Percentiles rank a stretch among this genome's conserved stretches.
phyloP scores from a whole-genome alignment of 1,140 invertebrate species.

The Brachionus angularis region DNA sequence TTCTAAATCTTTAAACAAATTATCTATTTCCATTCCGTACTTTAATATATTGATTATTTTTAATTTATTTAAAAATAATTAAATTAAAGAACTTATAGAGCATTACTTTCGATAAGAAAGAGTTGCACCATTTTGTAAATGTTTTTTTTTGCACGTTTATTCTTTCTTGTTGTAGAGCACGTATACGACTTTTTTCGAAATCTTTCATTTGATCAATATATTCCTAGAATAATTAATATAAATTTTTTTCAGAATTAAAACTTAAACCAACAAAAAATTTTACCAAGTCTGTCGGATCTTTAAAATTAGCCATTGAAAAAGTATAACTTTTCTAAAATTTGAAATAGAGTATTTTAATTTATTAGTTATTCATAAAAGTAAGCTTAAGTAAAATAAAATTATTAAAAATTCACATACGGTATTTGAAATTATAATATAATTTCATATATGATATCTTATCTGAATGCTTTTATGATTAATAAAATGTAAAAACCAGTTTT shows the following conservation, averaged over 20 bases:
- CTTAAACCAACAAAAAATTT: background rate
- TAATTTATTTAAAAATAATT: background rate
- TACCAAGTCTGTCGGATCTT: constrained; percentile 8
- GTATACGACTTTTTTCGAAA: constrained; percentile 91
- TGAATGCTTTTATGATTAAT: too few relatives aligned
- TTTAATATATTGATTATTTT: too few relatives aligned
- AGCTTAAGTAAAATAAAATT: too few relatives aligned
- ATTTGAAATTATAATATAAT: too few relatives aligned
- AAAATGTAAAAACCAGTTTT: too few relatives aligned
- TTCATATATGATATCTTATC: too few relatives aligned
- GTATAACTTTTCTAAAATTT: too few relatives aligned
- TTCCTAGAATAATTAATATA: background rate
- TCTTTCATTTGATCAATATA: constrained; percentile 59
- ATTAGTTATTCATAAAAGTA: too few relatives aligned
- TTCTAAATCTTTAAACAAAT: constrained; percentile 89
- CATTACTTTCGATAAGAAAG: constrained; percentile 82
- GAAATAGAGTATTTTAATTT: too few relatives aligned
- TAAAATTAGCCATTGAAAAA: too few relatives aligned
- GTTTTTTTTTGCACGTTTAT: constrained; percentile 98
- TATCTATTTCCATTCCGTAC: constrained; percentile 69
- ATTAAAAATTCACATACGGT: too few relatives aligned
- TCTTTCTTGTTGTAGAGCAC: constrained; percentile 90
- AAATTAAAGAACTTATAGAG: constrained; percentile 56
- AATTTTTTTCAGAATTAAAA: background rate
- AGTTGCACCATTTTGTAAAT: constrained; percentile 99